Conservation (phyloP, 2,888 invertebrate genomes). For the Drosophila dives region DNA sequence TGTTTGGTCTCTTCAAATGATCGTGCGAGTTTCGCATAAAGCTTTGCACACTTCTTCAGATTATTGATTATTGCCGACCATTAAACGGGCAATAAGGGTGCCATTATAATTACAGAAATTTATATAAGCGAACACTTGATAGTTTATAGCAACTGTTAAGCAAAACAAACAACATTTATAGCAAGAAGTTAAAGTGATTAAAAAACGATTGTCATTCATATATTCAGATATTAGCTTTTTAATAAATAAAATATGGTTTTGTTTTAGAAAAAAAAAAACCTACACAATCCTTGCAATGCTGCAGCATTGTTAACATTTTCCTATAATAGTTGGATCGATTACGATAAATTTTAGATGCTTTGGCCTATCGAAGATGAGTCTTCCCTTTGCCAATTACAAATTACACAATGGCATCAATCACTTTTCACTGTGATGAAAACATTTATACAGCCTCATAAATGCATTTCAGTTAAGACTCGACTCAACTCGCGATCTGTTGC, state of each 20-base stretch:
- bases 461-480: neutral
- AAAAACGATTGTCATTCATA: neutral
- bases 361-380: neutral
- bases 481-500: neutral
- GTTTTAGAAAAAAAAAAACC: neutral
- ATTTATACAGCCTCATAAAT: slow-evolving; percentile 21
- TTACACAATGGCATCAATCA: slow-evolving; percentile 27
- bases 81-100: slow-evolving; percentile 19
- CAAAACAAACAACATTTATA: neutral
- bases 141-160: neutral
- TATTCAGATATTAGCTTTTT: neutral
- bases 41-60: slow-evolving; percentile 4
- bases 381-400: slow-evolving; percentile 8
- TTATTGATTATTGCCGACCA: slow-evolving; percentile 12
- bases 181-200: neutral
- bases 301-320: neutral
- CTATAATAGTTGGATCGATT: slow-evolving; percentile 5
- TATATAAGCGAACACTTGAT: slow-evolving; percentile 16
- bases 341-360: neutral
- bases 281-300: neutral
- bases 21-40: slow-evolving; percentile 64
- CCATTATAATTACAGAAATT: slow-evolving; percentile 20
- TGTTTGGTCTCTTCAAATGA: slow-evolving; percentile 19
- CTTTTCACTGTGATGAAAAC: slow-evolving; percentile 19
- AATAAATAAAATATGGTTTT: neutral